Evolutionary conservation across 1,140 invertebrate species (phyloP).

Genomic region (Stegodyphus dumicola): DNA sequence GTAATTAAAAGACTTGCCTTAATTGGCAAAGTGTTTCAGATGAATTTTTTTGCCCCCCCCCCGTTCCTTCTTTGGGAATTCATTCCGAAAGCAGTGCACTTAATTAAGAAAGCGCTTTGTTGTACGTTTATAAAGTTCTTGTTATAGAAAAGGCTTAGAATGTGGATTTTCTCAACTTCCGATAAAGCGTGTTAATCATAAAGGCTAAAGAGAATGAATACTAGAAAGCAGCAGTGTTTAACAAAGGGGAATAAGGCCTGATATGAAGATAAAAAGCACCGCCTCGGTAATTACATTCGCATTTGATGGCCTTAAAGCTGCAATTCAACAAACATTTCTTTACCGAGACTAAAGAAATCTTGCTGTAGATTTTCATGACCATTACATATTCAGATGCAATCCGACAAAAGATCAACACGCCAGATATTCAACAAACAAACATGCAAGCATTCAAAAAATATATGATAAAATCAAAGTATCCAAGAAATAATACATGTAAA

Average conservation of each 20-base stretch:
- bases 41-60: neutral
- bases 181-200: neutral
- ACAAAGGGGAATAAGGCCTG: neutral
- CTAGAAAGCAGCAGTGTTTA: no score
- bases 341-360: no score
- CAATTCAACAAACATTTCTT: no score
- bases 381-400: no score
- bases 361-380: no score
- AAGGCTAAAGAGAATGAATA: slow-evolving; percentile 1
- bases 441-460: no score
- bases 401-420: no score
- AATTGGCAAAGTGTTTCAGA: slow-evolving; percentile 26
- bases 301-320: neutral
- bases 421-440: no score
- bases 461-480: no score
- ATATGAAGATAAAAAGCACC: neutral
- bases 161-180: slow-evolving; percentile 10
- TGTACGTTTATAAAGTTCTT: slow-evolving; percentile 21
- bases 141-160: slow-evolving; percentile 17
- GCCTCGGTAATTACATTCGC: slow-evolving; percentile 16
- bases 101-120: slow-evolving; percentile 49
- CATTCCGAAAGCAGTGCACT: neutral
- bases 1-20: slow-evolving; percentile 51
- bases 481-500: no score
- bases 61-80: neutral